Percentiles rank a stretch among this genome's conserved stretches.
Conservation (phyloP, 2,113 vertebrate species). For the Pampusana beccarii region DNA sequence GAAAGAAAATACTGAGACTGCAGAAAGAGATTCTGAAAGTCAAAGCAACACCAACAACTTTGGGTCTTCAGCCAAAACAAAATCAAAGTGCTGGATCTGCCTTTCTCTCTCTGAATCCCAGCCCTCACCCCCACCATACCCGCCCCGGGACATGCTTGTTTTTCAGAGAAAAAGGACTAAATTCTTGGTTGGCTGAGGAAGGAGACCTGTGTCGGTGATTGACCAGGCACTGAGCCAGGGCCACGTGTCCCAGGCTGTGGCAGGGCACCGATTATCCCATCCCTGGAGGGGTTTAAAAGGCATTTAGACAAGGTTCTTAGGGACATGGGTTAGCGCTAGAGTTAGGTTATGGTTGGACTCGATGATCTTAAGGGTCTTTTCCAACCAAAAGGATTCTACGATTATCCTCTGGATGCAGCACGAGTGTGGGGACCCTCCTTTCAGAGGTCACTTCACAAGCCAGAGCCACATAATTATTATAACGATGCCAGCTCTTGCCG, state of each 20-base stretch:
- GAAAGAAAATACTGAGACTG: background rate
- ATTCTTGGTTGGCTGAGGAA: background rate
- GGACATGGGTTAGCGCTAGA: no score
- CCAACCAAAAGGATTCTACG: no score
- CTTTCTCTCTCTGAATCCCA: background rate
- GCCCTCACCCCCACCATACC: background rate
- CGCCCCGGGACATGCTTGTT: background rate
- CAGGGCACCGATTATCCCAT: background rate
- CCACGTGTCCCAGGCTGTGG: background rate
- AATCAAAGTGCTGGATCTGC: background rate
- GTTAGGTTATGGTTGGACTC: no score
- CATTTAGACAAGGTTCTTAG: no score
- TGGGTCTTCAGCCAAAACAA: background rate
- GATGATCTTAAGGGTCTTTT: no score
- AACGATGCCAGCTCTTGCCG: background rate
- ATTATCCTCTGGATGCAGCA: background rate
- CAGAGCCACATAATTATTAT: background rate
- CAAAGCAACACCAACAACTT: background rate
- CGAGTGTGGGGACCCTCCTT: background rate
- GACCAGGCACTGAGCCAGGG: background rate
- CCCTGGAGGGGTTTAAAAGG: no score
- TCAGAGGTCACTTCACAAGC: background rate
- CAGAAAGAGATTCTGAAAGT: background rate
- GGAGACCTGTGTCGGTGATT: background rate
- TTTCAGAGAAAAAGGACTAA: background rate